These are phyloP conservation scores for Sturnira hondurensis DNA, from an alignment of 2,113 vertebrate genomes.

Conservation along the genomic window DNA sequence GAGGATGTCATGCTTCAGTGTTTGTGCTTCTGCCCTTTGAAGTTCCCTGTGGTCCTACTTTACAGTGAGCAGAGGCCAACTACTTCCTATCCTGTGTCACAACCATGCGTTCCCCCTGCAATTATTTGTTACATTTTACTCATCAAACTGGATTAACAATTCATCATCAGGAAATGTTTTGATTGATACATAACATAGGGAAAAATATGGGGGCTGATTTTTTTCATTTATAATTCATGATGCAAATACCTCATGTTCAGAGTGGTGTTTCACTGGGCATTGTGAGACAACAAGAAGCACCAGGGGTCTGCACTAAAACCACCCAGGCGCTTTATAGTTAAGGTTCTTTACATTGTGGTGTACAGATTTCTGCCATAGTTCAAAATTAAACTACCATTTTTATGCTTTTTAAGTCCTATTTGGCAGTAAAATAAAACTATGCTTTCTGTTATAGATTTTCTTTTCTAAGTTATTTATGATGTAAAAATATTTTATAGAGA, in stretches of 20 bases:
- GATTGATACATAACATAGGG: not conserved
- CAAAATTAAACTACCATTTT: not conserved
- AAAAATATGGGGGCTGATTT: not conserved
- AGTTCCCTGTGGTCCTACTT: not conserved
- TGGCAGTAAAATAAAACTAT: not conserved
- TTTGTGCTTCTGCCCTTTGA: not conserved
- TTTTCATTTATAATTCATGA: not conserved
- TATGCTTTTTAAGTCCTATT: not conserved
- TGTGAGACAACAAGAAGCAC: not conserved
- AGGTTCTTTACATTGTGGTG: not conserved
- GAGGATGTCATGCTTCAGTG: not conserved
- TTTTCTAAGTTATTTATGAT: conserved; percentile 13
- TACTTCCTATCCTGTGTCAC: not conserved
- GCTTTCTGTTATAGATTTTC: not conserved
- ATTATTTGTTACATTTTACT: not conserved
- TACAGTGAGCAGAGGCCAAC: not conserved
- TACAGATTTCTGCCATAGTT: not conserved
- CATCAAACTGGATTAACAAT: not conserved
- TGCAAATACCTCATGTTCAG: not conserved
- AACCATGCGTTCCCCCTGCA: not conserved
- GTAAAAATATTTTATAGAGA: not conserved
- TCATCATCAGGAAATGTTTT: not conserved
- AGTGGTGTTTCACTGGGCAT: not conserved
- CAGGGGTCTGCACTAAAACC: not conserved
- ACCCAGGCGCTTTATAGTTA: not conserved